Evolutionary conservation across 2,888 invertebrate species (phyloP).

Genomic region (Plusia festucae): DNA sequence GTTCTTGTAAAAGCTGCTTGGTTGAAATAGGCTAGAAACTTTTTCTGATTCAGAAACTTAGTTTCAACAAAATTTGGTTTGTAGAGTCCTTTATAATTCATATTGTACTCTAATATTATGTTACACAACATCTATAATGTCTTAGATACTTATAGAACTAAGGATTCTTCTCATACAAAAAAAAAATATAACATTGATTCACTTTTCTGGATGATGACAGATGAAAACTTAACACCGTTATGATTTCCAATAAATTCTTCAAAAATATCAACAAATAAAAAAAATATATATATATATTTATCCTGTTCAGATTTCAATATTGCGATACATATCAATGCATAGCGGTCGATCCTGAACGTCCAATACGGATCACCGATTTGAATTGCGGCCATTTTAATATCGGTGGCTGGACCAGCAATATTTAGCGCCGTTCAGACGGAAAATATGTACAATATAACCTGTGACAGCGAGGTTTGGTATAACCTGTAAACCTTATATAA

Average conservation of each 20-base stretch:
- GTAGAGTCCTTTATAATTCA: no score
- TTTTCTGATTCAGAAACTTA: no score
- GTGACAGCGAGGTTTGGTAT: not conserved
- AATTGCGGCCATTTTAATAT: not conserved
- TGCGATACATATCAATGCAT: not conserved
- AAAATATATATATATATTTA: not conserved
- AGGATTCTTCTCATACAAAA: no score
- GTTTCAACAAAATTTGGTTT: no score
- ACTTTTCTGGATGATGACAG: no score
- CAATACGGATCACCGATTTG: not conserved
- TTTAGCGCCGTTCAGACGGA: not conserved
- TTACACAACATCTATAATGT: constrained; percentile 28
- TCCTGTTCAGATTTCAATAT: not conserved
- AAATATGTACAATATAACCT: constrained; percentile 1
- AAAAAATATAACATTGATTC: no score
- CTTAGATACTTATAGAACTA: no score
- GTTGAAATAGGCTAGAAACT: not conserved
- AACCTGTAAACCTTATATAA: not conserved
- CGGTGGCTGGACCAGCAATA: not conserved
- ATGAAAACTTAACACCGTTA: no score
- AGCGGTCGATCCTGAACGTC: not conserved
- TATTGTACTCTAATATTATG: no score
- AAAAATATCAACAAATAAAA: not conserved
- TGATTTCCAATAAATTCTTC: no score
- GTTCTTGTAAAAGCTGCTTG: not conserved